Evolutionary conservation across 2,888 invertebrate species (phyloP), one percentile per base, ranked within the genome.

Genomic region (Cantharis lateralis): DNA sequence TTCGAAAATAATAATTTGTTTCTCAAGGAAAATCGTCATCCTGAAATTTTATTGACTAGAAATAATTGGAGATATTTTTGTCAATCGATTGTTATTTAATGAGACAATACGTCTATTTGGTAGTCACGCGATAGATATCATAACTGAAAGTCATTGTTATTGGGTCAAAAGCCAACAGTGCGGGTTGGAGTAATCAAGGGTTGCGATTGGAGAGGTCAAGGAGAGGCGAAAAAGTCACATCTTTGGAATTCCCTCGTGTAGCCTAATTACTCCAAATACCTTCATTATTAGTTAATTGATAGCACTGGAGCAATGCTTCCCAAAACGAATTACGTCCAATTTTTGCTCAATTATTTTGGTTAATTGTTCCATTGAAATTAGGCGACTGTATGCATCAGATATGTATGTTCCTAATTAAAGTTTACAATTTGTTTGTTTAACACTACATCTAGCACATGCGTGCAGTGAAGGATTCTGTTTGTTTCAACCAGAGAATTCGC

Each of bases 391-490:
- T 48, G 48, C 48, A 48, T n/a, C n/a, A 48, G n/a, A 48, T 48
- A 9, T 10, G 32, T 32, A 11, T 13, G 48, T 48, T 48, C 48
- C 48, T n/a, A 48, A 48, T 48, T 48, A 48, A 48, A 48, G 48
- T 48, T 24, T n/a, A n/a, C 48, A 48, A 48, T 24, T 15, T 16
- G 48, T 72, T 66, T 72, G 64, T 72, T 64, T 32, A 28, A 63
- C 15, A 18, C 18, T 18, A n/a, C 11, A 18, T 68, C 48, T 68
- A 73, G 73, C 73, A 73, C 73, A 73, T 73, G 73, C 73, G 73
- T 73, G 68, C 26, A 66, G 20, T 26, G 15, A 48, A 66, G 32
- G 68, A 68, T 73, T 73, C 20, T 32, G 48, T 68, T 62, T 66
- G 68, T 73, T 73, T 68, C 68, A 24, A n/a, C 20, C 7, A 26